Percentiles rank a stretch among this genome's conserved stretches.
Conservation (phyloP, 2,888 invertebrate species). For the Panopea generosa region DNA sequence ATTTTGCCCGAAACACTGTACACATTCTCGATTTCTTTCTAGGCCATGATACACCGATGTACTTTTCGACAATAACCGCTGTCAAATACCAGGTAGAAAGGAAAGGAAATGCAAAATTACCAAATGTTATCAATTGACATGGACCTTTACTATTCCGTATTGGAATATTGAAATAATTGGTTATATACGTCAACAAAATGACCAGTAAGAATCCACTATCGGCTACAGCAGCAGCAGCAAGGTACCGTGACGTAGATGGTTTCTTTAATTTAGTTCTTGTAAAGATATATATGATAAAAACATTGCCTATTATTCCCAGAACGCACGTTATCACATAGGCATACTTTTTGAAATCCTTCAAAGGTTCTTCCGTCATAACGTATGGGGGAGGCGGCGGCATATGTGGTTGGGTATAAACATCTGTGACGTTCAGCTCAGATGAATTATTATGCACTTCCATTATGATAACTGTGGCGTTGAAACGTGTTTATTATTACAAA, state of each 20-base stretch:
- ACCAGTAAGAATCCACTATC: slow-evolving; percentile 91
- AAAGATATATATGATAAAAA: slow-evolving; percentile 91
- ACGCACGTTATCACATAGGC: slow-evolving; percentile 90
- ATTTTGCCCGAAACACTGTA: slow-evolving; percentile 79
- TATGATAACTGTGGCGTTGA: no score
- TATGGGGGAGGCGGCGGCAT: no score
- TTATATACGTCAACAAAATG: slow-evolving; percentile 85
- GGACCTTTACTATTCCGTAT: slow-evolving; percentile 85
- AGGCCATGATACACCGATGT: slow-evolving; percentile 76
- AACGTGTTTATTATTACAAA: no score
- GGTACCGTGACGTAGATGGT: slow-evolving; percentile 92
- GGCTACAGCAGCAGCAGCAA: slow-evolving; percentile 91
- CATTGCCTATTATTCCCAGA: slow-evolving; percentile 92
- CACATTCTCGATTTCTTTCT: slow-evolving; percentile 75
- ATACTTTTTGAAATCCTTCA: slow-evolving; percentile 85
- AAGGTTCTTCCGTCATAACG: neutral
- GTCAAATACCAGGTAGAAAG: slow-evolving; percentile 77
- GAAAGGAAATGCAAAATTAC: slow-evolving; percentile 85
- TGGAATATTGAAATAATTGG: slow-evolving; percentile 43
- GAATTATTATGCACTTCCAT: no score
- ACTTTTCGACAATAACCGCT: slow-evolving; percentile 74
- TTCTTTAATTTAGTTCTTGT: slow-evolving; percentile 90
- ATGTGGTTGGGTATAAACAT: no score
- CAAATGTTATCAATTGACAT: slow-evolving; percentile 91
- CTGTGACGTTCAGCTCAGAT: no score